These are phyloP conservation scores for Sminthurinus signatus DNA, from an alignment of 1,140 invertebrate genomes.

Conservation along the genomic window DNA sequence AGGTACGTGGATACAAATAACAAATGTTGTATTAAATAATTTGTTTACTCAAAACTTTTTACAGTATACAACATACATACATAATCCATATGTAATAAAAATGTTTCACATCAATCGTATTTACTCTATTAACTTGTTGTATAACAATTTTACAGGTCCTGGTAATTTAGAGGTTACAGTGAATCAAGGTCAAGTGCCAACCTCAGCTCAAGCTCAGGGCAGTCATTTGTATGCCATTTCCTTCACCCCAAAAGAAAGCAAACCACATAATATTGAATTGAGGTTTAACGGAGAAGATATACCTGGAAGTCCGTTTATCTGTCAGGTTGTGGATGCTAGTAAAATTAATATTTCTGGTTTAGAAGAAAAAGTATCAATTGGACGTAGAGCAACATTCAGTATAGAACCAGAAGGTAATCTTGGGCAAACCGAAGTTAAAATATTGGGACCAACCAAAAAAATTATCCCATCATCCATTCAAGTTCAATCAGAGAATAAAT, in stretches of 20 bases:
- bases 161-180: conserved; percentile 97
- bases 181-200: conserved; percentile 89
- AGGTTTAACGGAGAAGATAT: too few species aligned
- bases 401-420: conserved; percentile 68
- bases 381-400: conserved; percentile 70
- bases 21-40: too few species aligned
- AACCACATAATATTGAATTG: conserved; percentile 84
- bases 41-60: too few species aligned
- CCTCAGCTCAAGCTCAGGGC: conserved; percentile 88
- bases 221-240: conserved; percentile 95
- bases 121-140: too few species aligned
- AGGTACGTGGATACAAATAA: too few species aligned
- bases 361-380: conserved; percentile 87
- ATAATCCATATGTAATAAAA: too few species aligned
- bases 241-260: conserved; percentile 85
- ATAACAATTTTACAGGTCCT: too few species aligned
- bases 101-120: too few species aligned
- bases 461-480: conserved; percentile 38
- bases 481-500: conserved; percentile 41
- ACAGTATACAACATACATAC: too few species aligned
- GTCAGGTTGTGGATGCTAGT: conserved; percentile 63
- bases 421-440: conserved; percentile 66
- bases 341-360: conserved; percentile 69
- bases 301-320: conserved; percentile 61
- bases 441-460: conserved; percentile 60